A percentile compares a stretch with the other conserved stretches of the same genome.
phyloP scores from a whole-genome alignment of 2,113 vertebrate genomes.

The Xyrauchen texanus region DNA sequence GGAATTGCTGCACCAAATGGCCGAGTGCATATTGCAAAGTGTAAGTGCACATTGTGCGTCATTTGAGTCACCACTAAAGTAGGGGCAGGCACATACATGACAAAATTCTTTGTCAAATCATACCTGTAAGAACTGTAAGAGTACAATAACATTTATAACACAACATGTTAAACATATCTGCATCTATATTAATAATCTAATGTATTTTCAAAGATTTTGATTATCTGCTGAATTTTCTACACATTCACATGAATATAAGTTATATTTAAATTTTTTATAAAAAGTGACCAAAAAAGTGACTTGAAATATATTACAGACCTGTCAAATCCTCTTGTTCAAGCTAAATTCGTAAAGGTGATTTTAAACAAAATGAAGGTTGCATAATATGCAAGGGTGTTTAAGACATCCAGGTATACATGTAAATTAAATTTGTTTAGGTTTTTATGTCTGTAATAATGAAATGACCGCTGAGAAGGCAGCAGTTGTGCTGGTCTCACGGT shows the following conservation, averaged over 20 bases:
- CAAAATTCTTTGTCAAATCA: too few species aligned
- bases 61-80: too few species aligned
- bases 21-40: too few species aligned
- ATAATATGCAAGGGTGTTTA: neutral
- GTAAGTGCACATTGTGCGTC: too few species aligned
- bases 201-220: neutral
- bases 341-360: neutral
- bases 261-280: neutral
- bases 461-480: conserved; percentile 5
- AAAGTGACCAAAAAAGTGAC: neutral
- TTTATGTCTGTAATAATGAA: neutral
- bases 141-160: neutral
- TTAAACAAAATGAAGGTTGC: neutral
- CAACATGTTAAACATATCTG: neutral
- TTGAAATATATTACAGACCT: neutral
- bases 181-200: neutral
- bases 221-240: too few species aligned
- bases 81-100: too few species aligned
- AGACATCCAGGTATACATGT: too few species aligned
- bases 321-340: neutral
- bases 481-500: conserved; percentile 45
- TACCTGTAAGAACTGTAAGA: neutral
- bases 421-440: neutral
- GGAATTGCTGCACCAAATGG: too few species aligned
- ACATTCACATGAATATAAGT: neutral